These are phyloP conservation scores for Cochlearius cochlearius DNA, from an alignment of 2,113 vertebrate genomes.

Conservation along the genomic window DNA sequence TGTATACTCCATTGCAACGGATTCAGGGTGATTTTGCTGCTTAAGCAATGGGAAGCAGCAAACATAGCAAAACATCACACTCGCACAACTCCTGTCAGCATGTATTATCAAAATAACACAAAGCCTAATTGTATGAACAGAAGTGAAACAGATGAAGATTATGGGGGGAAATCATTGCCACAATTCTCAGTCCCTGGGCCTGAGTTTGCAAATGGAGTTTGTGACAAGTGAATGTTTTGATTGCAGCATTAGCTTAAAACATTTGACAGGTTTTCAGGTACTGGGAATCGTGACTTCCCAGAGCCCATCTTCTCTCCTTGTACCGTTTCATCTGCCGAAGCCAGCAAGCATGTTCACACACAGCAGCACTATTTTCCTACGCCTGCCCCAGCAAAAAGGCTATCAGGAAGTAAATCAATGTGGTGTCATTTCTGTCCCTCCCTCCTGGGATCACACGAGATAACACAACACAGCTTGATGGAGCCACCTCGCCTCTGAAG, in stretches of 20 bases:
- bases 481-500: neutral
- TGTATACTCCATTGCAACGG: neutral
- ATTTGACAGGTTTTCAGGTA: neutral
- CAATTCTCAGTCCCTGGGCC: neutral
- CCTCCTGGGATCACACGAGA: rapidly evolving
- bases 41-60: neutral
- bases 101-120: neutral
- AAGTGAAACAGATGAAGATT: neutral
- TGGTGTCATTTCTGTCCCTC: neutral
- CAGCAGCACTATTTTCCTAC: neutral
- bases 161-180: neutral
- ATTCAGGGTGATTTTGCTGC: neutral
- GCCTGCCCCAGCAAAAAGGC: neutral
- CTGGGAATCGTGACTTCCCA: neutral
- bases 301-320: neutral
- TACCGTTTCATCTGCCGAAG: neutral
- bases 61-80: neutral
- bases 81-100: neutral
- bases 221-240: neutral
- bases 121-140: neutral
- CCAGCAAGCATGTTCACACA: neutral
- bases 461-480: neutral
- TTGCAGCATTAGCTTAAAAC: neutral
- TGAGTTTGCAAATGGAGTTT: neutral
- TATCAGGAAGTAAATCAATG: neutral